Conservation (phyloP, 2,113 vertebrate genomes). For the Protomyctophum bolini region DNA sequence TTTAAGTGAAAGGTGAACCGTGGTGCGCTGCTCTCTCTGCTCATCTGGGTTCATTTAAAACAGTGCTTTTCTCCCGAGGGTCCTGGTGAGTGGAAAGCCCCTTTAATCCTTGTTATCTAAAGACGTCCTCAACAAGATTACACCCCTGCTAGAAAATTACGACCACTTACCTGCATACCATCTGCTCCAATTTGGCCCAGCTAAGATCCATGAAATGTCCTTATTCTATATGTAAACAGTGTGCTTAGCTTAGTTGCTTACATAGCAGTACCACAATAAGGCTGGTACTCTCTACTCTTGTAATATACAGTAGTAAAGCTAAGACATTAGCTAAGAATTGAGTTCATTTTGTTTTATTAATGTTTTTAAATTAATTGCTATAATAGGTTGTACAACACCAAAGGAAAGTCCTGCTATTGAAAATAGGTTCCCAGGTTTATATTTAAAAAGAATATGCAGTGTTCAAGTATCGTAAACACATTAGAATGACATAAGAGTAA, state of each 20-base stretch:
- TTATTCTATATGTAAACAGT: too few relatives aligned
- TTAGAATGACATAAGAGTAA: neutral
- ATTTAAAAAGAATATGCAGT: neutral
- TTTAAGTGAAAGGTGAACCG: neutral
- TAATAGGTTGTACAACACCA: too few relatives aligned
- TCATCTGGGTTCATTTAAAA: conserved; percentile 17
- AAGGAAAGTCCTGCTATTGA: neutral
- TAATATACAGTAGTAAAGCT: neutral
- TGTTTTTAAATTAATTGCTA: neutral
- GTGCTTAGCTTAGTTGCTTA: too few relatives aligned
- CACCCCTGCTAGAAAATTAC: conserved; percentile 40
- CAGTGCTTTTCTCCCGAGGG: conserved; percentile 17
- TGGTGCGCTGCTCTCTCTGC: neutral
- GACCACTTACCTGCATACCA: conserved; percentile 38
- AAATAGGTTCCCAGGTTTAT: neutral
- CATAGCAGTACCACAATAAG: too few relatives aligned
- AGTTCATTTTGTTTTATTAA: neutral
- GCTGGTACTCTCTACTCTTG: too few relatives aligned
- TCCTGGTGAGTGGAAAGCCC: conserved; percentile 34
- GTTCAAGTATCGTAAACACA: neutral
- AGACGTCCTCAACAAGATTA: conserved; percentile 68
- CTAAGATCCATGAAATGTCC: neutral
- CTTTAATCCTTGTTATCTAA: conserved; percentile 66
- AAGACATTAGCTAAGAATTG: too few relatives aligned
- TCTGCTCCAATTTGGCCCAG: conserved; percentile 39